Evolutionary conservation across 1,140 invertebrate species (phyloP).

Genomic region (Mya arenaria): DNA sequence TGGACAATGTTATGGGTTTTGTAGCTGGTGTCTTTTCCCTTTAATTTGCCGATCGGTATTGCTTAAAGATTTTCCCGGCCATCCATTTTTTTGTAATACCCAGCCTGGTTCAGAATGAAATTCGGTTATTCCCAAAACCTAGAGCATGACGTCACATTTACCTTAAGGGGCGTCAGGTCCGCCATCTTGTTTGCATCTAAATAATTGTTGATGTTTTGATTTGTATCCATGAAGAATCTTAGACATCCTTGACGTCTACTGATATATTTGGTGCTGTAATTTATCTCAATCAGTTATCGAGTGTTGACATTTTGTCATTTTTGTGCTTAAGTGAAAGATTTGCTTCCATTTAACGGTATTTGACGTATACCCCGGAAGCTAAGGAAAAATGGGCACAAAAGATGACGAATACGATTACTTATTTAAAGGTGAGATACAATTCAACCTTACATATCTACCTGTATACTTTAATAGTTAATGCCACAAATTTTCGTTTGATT

Average conservation of each 20-base stretch:
- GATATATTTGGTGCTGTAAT: background rate
- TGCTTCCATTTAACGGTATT: slow-evolving; percentile 23
- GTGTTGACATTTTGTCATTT: background rate
- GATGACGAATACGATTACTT: slow-evolving; percentile 99
- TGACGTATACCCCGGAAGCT: slow-evolving; percentile 68
- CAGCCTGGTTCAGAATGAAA: too few species aligned
- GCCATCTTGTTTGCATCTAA: slow-evolving; percentile 49
- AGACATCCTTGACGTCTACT: slow-evolving; percentile 17
- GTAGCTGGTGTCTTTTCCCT: too few species aligned
- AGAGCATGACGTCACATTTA: slow-evolving; percentile 42
- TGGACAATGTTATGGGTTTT: too few species aligned
- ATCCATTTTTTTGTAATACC: too few species aligned
- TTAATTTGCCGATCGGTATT: too few species aligned
- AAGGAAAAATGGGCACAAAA: slow-evolving; percentile 84
- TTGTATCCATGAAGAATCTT: slow-evolving; percentile 14
- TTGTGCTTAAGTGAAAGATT: background rate
- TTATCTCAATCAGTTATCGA: background rate
- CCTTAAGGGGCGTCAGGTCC: slow-evolving; percentile 45
- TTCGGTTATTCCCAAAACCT: too few species aligned
- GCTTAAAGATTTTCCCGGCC: too few species aligned
- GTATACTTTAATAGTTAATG: too few species aligned
- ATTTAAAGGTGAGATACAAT: slow-evolving; percentile 98
- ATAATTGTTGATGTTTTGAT: background rate
- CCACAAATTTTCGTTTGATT: too few species aligned
- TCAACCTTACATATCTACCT: too few species aligned